Conservation (phyloP, 2,113 vertebrate species). For the Datnioides undecimradiatus region DNA sequence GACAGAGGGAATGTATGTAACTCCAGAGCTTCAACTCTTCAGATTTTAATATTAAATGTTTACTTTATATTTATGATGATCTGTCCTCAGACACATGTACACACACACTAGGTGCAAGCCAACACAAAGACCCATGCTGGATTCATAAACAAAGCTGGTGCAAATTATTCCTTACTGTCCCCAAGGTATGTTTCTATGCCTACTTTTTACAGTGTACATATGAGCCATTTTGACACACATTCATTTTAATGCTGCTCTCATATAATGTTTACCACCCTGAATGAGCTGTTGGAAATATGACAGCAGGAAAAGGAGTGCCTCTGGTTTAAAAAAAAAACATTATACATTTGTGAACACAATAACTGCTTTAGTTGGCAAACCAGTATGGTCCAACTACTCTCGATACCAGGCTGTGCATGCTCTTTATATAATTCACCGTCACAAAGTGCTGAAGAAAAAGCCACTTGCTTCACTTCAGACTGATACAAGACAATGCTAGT, state of each 20-base stretch:
- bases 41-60: background rate
- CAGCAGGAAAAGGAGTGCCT: conserved; percentile 27
- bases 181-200: background rate
- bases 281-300: conserved; percentile 40
- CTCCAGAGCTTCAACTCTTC: conserved; percentile 3
- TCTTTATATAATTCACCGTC: conserved; percentile 70
- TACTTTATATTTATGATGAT: conserved; percentile 9
- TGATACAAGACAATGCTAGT: conserved; percentile 74
- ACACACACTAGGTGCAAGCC: conserved; percentile 41
- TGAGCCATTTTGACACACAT: conserved; percentile 26
- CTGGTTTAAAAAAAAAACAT: conserved; percentile 20
- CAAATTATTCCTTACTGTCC: conserved; percentile 11
- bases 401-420: conserved; percentile 70
- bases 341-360: conserved; percentile 41
- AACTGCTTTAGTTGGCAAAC: conserved; percentile 48
- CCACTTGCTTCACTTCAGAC: conserved; percentile 56
- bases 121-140: conserved; percentile 58
- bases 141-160: conserved; percentile 59
- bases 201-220: conserved; percentile 47
- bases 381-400: conserved; percentile 45
- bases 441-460: conserved; percentile 61
- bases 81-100: conserved; percentile 7
- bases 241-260: conserved; percentile 33
- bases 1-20: background rate
- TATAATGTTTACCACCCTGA: conserved; percentile 6